These are phyloP conservation scores for Nematolebias whitei DNA, from an alignment of 2,113 vertebrate genomes.

Conservation along the genomic window DNA sequence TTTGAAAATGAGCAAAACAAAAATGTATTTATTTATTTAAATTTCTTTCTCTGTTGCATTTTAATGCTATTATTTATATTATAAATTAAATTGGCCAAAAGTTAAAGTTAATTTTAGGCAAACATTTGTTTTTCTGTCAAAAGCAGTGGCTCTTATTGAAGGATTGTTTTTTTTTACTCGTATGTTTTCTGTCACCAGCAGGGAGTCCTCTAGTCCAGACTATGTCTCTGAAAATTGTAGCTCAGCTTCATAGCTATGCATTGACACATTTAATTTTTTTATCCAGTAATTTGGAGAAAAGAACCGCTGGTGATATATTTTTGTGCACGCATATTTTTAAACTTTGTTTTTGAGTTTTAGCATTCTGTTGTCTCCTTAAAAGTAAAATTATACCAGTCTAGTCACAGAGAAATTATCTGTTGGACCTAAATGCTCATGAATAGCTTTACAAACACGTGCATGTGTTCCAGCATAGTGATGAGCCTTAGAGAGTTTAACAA, in stretches of 20 bases:
- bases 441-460: slow-evolving; percentile 27
- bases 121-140: no score
- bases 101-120: no score
- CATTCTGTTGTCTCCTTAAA: slow-evolving; percentile 2
- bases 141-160: no score
- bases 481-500: slow-evolving; percentile 59
- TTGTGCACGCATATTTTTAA: not conserved
- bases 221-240: slow-evolving; percentile 20
- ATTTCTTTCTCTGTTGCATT: no score
- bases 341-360: not conserved
- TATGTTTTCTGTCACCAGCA: slow-evolving; percentile 49
- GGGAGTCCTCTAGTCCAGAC: slow-evolving; percentile 62
- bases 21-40: no score
- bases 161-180: not conserved
- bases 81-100: not conserved
- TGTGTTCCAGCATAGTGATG: slow-evolving; percentile 42
- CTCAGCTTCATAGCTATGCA: slow-evolving; percentile 29
- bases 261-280: slow-evolving; percentile 24
- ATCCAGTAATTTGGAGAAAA: slow-evolving; percentile 15
- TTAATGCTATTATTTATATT: no score
- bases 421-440: slow-evolving; percentile 13
- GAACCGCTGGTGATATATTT: not conserved
- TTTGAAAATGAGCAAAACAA: no score
- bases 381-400: not conserved
- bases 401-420: slow-evolving; percentile 1